Conservation (phyloP, 2,888 invertebrate genomes). For the Hybos culiciformis region DNA sequence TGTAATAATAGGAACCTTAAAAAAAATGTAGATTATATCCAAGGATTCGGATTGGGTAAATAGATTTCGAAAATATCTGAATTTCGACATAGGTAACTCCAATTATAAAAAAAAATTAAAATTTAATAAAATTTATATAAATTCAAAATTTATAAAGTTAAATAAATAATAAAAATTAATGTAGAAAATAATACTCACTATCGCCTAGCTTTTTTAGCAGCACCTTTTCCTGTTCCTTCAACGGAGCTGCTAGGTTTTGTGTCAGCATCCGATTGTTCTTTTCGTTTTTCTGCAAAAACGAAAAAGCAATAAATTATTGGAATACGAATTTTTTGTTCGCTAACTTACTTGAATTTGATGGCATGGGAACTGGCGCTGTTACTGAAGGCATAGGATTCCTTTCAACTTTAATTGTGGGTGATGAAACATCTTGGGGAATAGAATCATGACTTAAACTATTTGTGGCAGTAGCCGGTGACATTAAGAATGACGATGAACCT, state of each 20-base stretch:
- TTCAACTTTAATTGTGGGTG: conserved; percentile 35
- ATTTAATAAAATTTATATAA: too few relatives aligned
- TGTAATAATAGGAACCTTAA: too few relatives aligned
- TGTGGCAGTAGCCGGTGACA: conserved; percentile 24
- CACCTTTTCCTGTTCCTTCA: conserved; percentile 36
- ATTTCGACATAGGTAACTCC: too few relatives aligned
- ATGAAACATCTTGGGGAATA: conserved; percentile 23
- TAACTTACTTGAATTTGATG: conserved; percentile 32
- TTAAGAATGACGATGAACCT: conserved; percentile 29
- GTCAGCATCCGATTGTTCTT: conserved; percentile 55
- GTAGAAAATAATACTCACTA: too few relatives aligned
- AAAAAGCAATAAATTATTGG: conserved; percentile 38
- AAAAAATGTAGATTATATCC: too few relatives aligned
- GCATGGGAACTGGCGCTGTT: background rate
- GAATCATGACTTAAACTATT: conserved; percentile 36
- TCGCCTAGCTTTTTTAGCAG: conserved; percentile 55
- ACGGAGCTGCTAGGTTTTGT: conserved; percentile 33
- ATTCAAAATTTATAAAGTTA: too few relatives aligned
- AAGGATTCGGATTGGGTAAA: too few relatives aligned
- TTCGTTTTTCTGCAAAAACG: conserved; percentile 42
- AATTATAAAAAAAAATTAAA: too few relatives aligned
- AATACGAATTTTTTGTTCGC: conserved; percentile 13
- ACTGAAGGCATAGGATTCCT: conserved; percentile 28
- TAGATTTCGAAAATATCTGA: too few relatives aligned
- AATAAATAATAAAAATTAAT: too few relatives aligned